Conservation (phyloP, 1,140 invertebrate species). For the Chrysomallon squamiferum region DNA sequence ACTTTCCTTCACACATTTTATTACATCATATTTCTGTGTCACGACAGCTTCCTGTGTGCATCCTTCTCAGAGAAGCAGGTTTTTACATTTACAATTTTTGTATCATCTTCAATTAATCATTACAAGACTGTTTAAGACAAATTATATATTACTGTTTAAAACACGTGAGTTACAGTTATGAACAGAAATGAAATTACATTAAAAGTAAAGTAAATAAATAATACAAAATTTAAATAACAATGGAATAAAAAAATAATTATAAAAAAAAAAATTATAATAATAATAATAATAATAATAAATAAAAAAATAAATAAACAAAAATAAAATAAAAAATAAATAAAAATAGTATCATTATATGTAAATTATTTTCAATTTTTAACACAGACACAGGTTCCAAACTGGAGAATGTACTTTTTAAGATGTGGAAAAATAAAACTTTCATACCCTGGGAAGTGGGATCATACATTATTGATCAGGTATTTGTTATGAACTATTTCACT, state of each 20-base stretch:
- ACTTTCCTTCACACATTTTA: slow-evolving; percentile 4
- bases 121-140: background rate
- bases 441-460: slow-evolving; percentile 1
- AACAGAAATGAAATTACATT: background rate
- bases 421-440: background rate
- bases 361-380: background rate
- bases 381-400: slow-evolving; percentile 1
- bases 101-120: background rate
- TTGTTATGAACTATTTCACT: background rate
- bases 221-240: background rate
- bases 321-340: background rate
- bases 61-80: background rate
- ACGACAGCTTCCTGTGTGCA: slow-evolving; percentile 1
- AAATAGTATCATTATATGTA: background rate
- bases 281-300: background rate
- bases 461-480: background rate
- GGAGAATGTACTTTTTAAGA: background rate
- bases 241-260: background rate
- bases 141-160: background rate
- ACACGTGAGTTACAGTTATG: background rate
- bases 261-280: too few species aligned
- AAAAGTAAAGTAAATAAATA: background rate
- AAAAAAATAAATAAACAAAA: background rate
- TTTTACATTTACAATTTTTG: background rate
- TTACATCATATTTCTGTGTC: background rate